phyloP scores from a whole-genome alignment of 2,888 invertebrate species.

The Caenorhabditis plicata region DNA sequence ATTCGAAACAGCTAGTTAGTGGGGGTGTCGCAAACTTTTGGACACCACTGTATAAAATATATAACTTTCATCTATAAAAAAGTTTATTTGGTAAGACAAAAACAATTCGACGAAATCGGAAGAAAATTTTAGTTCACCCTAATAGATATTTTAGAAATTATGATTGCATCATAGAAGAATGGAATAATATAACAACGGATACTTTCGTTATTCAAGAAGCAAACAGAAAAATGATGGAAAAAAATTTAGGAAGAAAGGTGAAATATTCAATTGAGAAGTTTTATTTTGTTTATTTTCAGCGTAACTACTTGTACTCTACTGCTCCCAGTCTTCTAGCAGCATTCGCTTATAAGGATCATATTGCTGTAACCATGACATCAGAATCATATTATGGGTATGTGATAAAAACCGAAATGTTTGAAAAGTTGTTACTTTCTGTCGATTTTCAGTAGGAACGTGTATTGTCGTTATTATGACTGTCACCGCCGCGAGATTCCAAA shows the following conservation, averaged over 20 bases:
- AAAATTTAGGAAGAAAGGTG: background rate
- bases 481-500: constrained; percentile 4
- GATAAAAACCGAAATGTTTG: too few species aligned
- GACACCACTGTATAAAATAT: too few species aligned
- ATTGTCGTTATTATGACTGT: constrained; percentile 25
- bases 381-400: background rate
- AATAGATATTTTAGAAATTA: too few species aligned
- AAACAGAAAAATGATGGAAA: background rate
- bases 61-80: too few species aligned
- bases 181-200: constrained; percentile 2
- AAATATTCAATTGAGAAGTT: too few species aligned
- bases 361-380: background rate
- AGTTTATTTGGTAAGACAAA: too few species aligned
- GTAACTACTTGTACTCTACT: background rate
- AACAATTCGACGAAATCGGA: too few species aligned
- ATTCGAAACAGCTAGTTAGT: too few species aligned
- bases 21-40: too few species aligned
- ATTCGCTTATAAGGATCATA: constrained; percentile 3
- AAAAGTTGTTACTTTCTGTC: too few species aligned
- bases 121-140: too few species aligned
- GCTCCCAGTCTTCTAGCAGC: background rate
- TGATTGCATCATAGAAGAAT: background rate
- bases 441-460: constrained; percentile 10
- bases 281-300: too few species aligned
- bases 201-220: background rate